Evolutionary conservation across 1,140 invertebrate species (phyloP).

Genomic region (Bombus waltoni): DNA sequence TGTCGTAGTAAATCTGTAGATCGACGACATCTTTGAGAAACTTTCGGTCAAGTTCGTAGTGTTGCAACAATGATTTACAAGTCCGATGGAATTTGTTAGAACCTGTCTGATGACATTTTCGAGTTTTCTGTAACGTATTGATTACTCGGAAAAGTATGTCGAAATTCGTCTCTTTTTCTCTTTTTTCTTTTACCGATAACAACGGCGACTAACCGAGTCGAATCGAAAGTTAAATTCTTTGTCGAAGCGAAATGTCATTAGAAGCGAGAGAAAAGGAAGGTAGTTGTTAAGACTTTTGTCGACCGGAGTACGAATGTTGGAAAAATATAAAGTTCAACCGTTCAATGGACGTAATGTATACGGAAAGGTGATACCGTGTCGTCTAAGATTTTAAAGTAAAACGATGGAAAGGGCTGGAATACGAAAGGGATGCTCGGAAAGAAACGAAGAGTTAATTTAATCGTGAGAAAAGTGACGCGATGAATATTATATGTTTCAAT

Average conservation of each 20-base stretch:
- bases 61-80: neutral
- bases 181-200: neutral
- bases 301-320: neutral
- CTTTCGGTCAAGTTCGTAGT: neutral
- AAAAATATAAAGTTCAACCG: neutral
- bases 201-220: neutral
- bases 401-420: neutral
- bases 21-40: neutral
- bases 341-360: neutral
- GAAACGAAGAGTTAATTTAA: neutral
- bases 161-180: neutral
- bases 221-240: too few relatives aligned
- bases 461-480: neutral
- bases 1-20: neutral
- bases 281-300: too few relatives aligned
- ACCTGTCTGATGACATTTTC: neutral
- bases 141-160: too few relatives aligned
- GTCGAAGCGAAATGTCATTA: too few relatives aligned
- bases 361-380: neutral
- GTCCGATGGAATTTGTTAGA: too few relatives aligned
- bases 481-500: slow-evolving; percentile 29
- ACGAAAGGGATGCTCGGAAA: neutral
- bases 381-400: neutral
- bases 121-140: neutral
- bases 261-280: too few relatives aligned